A percentile compares a stretch with the other conserved stretches of the same genome.
Evolutionary conservation across 2,888 invertebrate genomes (phyloP).

Genomic region (Lomographa bimaculata): DNA sequence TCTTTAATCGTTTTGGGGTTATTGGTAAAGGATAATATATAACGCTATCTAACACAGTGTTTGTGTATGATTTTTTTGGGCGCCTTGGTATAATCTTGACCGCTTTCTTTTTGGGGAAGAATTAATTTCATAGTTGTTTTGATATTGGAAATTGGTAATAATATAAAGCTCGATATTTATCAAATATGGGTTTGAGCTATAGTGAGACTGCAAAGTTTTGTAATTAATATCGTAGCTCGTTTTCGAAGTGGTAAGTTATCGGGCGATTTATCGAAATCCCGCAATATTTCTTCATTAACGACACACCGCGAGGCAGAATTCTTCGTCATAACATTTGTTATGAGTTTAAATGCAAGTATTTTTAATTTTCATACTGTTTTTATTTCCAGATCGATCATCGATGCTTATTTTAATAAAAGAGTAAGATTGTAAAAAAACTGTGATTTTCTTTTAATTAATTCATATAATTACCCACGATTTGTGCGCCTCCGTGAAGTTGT

Average conservation of each 20-base stretch:
- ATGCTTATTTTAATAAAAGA: slow-evolving; percentile 1
- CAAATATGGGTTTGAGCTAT: slow-evolving; percentile 37
- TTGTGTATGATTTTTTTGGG: slow-evolving; percentile 59
- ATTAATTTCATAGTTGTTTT: slow-evolving; percentile 35
- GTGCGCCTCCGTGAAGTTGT: not conserved
- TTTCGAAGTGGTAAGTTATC: slow-evolving; percentile 63
- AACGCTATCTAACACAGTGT: slow-evolving; percentile 56
- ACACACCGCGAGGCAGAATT: slow-evolving; percentile 56
- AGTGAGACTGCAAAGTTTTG: slow-evolving; percentile 40
- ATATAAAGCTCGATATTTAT: slow-evolving; percentile 33
- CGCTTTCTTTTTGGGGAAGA: slow-evolving; percentile 35
- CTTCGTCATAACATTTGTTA: slow-evolving; percentile 55
- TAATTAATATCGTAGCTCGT: slow-evolving; percentile 64
- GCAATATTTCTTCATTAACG: slow-evolving; percentile 82
- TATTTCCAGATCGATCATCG: not conserved
- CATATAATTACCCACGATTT: too few species aligned
- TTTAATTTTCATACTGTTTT: slow-evolving; percentile 2
- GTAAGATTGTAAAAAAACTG: too few species aligned
- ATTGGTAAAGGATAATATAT: slow-evolving; percentile 41
- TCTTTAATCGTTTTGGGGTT: slow-evolving; percentile 42
- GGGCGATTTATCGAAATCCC: slow-evolving; percentile 64
- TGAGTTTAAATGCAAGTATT: slow-evolving; percentile 39
- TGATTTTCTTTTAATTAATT: too few species aligned
- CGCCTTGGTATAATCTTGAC: slow-evolving; percentile 46
- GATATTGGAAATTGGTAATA: slow-evolving; percentile 35